phyloP scores from a whole-genome alignment of 2,113 vertebrate species.

The Catharus minimus region DNA sequence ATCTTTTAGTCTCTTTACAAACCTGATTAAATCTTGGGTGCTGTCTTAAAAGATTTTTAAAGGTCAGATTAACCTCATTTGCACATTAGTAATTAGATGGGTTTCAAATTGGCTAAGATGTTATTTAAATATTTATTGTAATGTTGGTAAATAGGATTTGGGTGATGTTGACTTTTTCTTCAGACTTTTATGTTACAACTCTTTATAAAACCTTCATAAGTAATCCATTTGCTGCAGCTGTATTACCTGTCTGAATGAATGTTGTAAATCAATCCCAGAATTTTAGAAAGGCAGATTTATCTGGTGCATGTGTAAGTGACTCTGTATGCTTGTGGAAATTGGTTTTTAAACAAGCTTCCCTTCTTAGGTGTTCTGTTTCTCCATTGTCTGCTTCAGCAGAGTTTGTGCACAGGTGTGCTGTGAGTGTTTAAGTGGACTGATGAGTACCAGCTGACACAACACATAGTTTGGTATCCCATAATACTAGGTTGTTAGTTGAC shows the following conservation, averaged over 20 bases:
- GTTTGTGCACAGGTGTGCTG: slow-evolving; percentile 20
- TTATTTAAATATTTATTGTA: background rate
- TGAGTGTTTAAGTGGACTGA: background rate
- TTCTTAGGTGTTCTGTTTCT: slow-evolving; percentile 45
- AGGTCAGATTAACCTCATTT: background rate
- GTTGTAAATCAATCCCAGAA: background rate
- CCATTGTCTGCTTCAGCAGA: background rate
- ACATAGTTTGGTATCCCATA: background rate
- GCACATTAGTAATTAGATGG: background rate
- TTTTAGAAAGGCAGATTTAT: background rate
- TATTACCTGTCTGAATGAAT: background rate
- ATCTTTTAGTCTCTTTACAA: background rate
- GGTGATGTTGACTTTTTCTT: background rate
- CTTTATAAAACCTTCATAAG: background rate
- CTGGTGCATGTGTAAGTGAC: background rate
- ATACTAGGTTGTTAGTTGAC: background rate
- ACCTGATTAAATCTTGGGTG: background rate
- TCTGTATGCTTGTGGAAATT: background rate
- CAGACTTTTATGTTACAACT: background rate
- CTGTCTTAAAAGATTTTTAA: background rate
- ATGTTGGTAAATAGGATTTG: background rate
- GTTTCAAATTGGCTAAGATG: background rate
- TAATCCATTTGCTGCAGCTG: background rate
- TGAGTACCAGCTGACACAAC: background rate
- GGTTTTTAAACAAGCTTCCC: background rate